phyloP scores from a whole-genome alignment of 1,140 invertebrate genomes.

The Saccostrea glomerata region DNA sequence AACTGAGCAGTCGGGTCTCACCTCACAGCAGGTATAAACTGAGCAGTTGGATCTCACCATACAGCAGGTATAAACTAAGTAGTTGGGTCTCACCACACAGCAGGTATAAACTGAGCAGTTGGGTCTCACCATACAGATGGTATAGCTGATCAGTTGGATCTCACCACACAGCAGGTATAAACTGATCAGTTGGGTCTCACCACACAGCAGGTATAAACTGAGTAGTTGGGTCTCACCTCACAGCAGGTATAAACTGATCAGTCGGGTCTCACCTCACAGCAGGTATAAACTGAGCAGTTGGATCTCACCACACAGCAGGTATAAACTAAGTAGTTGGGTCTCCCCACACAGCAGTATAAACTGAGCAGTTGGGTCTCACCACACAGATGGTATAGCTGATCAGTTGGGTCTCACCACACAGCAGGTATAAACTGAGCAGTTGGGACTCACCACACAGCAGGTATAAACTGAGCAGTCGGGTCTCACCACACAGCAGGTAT shows the following conservation, averaged over 20 bases:
- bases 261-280: background rate
- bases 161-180: too few species aligned
- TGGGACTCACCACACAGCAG: too few species aligned
- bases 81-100: background rate
- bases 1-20: conserved; percentile 66
- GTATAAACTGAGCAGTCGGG: background rate
- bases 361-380: too few species aligned
- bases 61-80: background rate
- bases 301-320: background rate
- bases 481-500: background rate
- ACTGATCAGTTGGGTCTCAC: background rate
- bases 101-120: too few species aligned
- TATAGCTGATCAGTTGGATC: too few species aligned
- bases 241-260: background rate
- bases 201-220: background rate
- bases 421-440: too few species aligned
- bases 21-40: background rate
- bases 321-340: background rate
- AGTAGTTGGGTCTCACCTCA: background rate
- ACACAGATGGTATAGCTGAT: background rate
- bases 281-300: background rate
- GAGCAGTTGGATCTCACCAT: background rate
- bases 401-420: too few species aligned
- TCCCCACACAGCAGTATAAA: background rate
- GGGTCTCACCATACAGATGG: too few species aligned